Base-by-base conservation (phyloP, 2,888 invertebrate genomes). In the Noctua pronuba region DNA sequence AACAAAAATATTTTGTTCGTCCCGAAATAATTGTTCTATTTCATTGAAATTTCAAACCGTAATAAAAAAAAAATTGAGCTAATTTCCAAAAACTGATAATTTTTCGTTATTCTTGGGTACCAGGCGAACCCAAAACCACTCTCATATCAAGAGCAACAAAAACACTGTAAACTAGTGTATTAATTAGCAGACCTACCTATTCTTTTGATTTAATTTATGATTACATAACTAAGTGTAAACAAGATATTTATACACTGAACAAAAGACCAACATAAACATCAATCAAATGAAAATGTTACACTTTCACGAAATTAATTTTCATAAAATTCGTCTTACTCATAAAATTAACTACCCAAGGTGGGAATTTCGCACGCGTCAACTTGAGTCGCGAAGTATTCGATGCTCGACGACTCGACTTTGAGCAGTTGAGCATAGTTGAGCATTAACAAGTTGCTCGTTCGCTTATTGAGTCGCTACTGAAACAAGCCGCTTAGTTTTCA, bases 401-500 rank as follows among this genome's bases (percentile, higher is more conserved):
- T 76, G 46, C 73, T 73, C 65, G 44, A 60, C 66, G 31, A 66
- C 83, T 82, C 82, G 58, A 86, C 73, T 82, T 82, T 78, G 55
- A 82, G 71, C 79, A 84, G 58, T 82, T 78, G 46, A 82, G 71
- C 79, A 86, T 79, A 86, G 80, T 84, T 83, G 69, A 79, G 72
- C 55, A 73, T 86, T 79, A 68, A 73, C 65, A 84, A 86, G 73
- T 84, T 84, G 52, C 62, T 24, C 73, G 75, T 76, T 84, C 79
- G 31, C 72, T 84, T 84, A 84, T 84, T 76, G 75, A 86, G 84
- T 80, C 75, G 64, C 80, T 70, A 46, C 74, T 68, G 38, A 65
- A 79, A 49, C 46, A 74, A 75, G 71, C 58, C 58, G 84, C 80
- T 83, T 86, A 86, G 72, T 84, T 86, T 84, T 82, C 83, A 77